Evolutionary conservation across 1,140 invertebrate species (phyloP), one percentile per base, ranked within the genome.

Genomic region (Aleiodes sp.): DNA sequence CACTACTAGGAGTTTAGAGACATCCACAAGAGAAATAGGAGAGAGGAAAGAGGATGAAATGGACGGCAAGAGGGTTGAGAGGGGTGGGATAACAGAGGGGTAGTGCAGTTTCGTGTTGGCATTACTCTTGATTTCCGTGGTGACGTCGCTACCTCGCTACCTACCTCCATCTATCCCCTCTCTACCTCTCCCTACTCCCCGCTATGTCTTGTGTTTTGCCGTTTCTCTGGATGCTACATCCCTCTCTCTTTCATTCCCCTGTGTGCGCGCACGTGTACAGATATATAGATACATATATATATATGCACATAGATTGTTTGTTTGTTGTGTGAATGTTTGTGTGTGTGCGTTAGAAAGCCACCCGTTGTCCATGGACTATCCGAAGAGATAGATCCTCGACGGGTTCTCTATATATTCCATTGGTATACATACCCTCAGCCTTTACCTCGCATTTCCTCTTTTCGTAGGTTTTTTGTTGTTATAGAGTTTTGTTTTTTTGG

Each of bases 101-200:
- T 85, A 86, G 85, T 84, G 84, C 84, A 86, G 84, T 85, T 85
- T 85, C 83, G 81, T 86, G 85, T 85, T 84, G 84, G 85, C 83
- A 85, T 85, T 85, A 85, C 82, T 86, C 84, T 86, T 86, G 84
- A 86, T 86, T 85, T 85, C 81, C 83, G 83, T 76, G 79, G 81
- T 84, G 83, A 85, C 84, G 83, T 80, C 80, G 78, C 78, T 82
- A 82, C 76, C 80, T 75, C 76, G 63, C 67, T 68, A 35, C 65
- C 56, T 75, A 72, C 62, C 60, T 64, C 57, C 68, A 68, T 68
- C 46, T n/a, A n/a, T n/a, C n/a, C n/a, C 56, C 29, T 28, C 37
- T 60, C 14, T 29, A 62, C 66, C 70, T 68, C 7, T 68, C 76
- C 62, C 63, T 28, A 14, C n/a, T 68, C 65, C 56, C 69, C n/a